phyloP scores from a whole-genome alignment of 2,888 invertebrate genomes.

The Perizoma affinitatum region DNA sequence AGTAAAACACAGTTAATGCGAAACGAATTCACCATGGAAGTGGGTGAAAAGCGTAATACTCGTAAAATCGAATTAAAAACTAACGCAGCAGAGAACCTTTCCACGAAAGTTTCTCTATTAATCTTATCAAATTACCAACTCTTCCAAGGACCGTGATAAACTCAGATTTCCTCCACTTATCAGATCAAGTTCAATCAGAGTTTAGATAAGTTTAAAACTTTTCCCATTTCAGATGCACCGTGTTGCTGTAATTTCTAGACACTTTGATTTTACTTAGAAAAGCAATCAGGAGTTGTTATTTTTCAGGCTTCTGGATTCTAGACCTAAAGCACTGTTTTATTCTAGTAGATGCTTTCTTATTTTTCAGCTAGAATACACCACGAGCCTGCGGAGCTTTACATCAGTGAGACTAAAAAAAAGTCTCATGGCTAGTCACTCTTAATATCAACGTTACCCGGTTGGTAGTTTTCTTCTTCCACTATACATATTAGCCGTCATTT shows the following conservation, averaged over 20 bases:
- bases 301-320: too few species aligned
- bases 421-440: too few species aligned
- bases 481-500: too few species aligned
- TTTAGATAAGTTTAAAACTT: slow-evolving; percentile 32
- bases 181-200: slow-evolving; percentile 27
- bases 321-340: too few species aligned
- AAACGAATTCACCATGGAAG: background rate
- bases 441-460: too few species aligned
- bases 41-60: background rate
- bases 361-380: too few species aligned
- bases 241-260: slow-evolving; percentile 20
- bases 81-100: slow-evolving; percentile 1
- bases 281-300: slow-evolving; percentile 7
- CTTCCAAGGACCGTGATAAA: slow-evolving; percentile 9
- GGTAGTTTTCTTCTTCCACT: too few species aligned
- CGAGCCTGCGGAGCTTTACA: too few species aligned
- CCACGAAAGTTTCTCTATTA: slow-evolving; percentile 4
- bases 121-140: slow-evolving; percentile 15
- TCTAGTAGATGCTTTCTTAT: background rate
- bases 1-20: too few species aligned
- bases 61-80: slow-evolving; percentile 4
- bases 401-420: too few species aligned
- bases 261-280: slow-evolving; percentile 19
- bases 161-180: slow-evolving; percentile 21
- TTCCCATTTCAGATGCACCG: slow-evolving; percentile 28